Percentiles rank a stretch among this genome's conserved stretches.
These are phyloP conservation scores for Drosophila formosana DNA, from an alignment of 2,888 invertebrate species.

Conservation along the genomic window DNA sequence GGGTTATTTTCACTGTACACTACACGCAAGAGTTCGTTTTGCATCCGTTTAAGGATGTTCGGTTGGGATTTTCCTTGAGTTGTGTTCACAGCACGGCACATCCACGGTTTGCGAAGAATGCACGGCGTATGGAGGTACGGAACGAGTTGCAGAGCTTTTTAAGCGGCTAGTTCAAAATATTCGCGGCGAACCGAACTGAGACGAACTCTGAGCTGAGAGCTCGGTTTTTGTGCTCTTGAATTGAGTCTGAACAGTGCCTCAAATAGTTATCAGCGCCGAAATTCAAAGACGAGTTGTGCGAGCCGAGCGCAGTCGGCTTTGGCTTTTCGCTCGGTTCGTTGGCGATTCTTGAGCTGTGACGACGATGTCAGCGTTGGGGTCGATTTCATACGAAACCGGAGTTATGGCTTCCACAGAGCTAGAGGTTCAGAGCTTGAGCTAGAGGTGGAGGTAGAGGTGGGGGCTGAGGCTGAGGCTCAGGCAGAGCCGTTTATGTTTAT, in stretches of 20 bases:
- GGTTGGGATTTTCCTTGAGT: slow-evolving; percentile 6
- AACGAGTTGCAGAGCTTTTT: slow-evolving; percentile 70
- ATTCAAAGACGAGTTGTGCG: slow-evolving; percentile 43
- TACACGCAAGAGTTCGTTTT: slow-evolving; percentile 50
- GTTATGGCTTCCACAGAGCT: not conserved
- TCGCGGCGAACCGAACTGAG: slow-evolving; percentile 55
- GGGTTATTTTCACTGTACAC: slow-evolving; percentile 31
- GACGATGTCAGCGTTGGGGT: slow-evolving; percentile 21
- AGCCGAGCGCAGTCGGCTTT: slow-evolving; percentile 29
- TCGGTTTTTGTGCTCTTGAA: slow-evolving; percentile 53
- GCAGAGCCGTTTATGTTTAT: slow-evolving; percentile 25
- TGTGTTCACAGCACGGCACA: slow-evolving; percentile 57
- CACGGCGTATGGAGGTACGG: slow-evolving; percentile 73
- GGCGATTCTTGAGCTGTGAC: slow-evolving; percentile 56
- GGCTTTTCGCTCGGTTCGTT: slow-evolving; percentile 38
- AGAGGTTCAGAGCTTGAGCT: not conserved
- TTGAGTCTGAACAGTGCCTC: slow-evolving; percentile 81
- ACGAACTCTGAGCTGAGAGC: slow-evolving; percentile 54
- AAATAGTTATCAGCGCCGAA: slow-evolving; percentile 74
- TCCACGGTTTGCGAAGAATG: slow-evolving; percentile 73
- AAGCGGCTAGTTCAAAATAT: slow-evolving; percentile 70
- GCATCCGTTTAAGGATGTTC: slow-evolving; percentile 59
- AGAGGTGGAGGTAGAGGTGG: not conserved
- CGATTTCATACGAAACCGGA: slow-evolving; percentile 6
- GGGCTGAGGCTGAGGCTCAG: not conserved